Percentiles rank a stretch among this genome's conserved stretches.
These are phyloP conservation scores for Helicoverpa zea DNA, from an alignment of 1,140 invertebrate species.

Conservation along the genomic window DNA sequence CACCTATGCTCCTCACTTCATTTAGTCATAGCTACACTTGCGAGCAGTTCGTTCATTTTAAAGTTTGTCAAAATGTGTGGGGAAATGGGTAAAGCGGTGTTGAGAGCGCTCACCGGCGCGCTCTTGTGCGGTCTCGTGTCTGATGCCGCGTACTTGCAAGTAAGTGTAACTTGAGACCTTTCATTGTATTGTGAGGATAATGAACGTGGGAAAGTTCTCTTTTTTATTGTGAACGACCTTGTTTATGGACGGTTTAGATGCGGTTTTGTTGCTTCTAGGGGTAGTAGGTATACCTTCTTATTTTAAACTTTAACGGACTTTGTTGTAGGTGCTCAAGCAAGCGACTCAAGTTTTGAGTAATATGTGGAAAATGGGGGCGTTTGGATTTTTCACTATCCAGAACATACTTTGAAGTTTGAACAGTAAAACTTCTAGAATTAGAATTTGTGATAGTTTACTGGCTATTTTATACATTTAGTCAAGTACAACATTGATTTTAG, in stretches of 20 bases:
- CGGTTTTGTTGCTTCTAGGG: background rate
- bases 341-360: too few relatives aligned
- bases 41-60: conserved; percentile 48
- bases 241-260: background rate
- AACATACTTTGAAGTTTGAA: too few relatives aligned
- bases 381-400: too few relatives aligned
- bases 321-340: too few relatives aligned
- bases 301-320: too few relatives aligned
- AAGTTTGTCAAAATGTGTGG: conserved; percentile 73
- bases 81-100: conserved; percentile 82
- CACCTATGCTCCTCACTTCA: conserved; percentile 14
- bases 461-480: too few relatives aligned
- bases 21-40: conserved; percentile 36
- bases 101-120: conserved; percentile 79
- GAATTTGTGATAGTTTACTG: too few relatives aligned
- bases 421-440: too few relatives aligned
- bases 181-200: background rate
- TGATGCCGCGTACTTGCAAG: conserved; percentile 82
- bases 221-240: background rate
- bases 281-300: too few relatives aligned
- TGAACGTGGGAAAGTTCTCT: conserved; percentile 6
- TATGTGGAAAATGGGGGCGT: too few relatives aligned
- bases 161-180: conserved; percentile 50
- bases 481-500: too few relatives aligned
- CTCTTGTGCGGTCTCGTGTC: conserved; percentile 79